Evolutionary conservation across 2,888 invertebrate species (phyloP).

Genomic region (Malacosoma neustria): DNA sequence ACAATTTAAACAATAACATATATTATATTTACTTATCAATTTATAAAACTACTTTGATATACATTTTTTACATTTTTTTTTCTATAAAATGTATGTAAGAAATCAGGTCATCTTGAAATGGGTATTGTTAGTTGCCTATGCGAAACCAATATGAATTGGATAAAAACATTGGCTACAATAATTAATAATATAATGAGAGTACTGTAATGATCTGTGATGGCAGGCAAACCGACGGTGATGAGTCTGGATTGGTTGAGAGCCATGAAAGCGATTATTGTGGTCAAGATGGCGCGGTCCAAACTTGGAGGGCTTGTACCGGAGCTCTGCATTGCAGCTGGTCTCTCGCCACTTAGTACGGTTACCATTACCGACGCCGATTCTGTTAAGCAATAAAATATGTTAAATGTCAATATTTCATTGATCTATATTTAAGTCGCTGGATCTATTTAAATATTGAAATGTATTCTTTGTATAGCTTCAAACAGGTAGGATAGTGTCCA

Average conservation of each 20-base stretch:
- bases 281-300: slow-evolving; percentile 41
- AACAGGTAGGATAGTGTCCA: too few relatives aligned
- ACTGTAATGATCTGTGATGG: slow-evolving; percentile 27
- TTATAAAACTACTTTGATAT: slow-evolving; percentile 13
- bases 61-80: slow-evolving; percentile 7
- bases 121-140: not conserved
- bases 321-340: slow-evolving; percentile 79
- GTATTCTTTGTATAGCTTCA: too few relatives aligned
- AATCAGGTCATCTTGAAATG: slow-evolving; percentile 51
- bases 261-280: slow-evolving; percentile 36
- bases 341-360: slow-evolving; percentile 86
- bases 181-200: not conserved
- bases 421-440: too few relatives aligned
- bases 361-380: slow-evolving; percentile 89
- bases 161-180: not conserved
- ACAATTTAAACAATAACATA: slow-evolving; percentile 2
- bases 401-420: too few relatives aligned
- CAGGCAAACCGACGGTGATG: slow-evolving; percentile 23
- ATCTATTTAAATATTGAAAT: too few relatives aligned
- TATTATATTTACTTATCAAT: not conserved
- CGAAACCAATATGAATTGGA: not conserved
- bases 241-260: slow-evolving; percentile 31
- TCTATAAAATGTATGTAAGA: slow-evolving; percentile 13
- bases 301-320: slow-evolving; percentile 51
- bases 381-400: too few relatives aligned